Evolutionary conservation across 2,113 vertebrate genomes (phyloP).

Genomic region (Pelecanus crispus): DNA sequence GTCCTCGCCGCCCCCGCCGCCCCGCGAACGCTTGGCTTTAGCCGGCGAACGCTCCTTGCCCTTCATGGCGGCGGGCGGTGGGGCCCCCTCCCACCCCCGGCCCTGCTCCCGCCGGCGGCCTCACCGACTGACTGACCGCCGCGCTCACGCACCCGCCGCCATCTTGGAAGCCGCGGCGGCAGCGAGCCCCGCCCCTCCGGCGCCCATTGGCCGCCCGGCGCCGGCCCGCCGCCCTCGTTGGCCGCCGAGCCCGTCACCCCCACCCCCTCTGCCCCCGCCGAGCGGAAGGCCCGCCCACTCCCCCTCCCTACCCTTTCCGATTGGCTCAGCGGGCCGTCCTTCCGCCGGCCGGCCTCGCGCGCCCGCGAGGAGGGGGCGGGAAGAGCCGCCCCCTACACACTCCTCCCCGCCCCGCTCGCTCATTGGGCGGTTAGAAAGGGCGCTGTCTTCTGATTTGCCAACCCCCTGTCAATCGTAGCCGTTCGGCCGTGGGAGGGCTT

Average conservation of each 20-base stretch:
- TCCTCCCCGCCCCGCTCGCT: background rate
- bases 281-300: fast-evolving
- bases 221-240: background rate
- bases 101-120: conserved; percentile 33
- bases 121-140: conserved; percentile 47
- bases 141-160: conserved; percentile 76
- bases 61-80: conserved; percentile 79
- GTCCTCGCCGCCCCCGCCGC: conserved; percentile 81
- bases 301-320: fast-evolving
- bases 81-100: background rate
- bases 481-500: background rate
- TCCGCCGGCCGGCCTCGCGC: background rate
- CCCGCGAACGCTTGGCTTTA: conserved; percentile 91
- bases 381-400: background rate
- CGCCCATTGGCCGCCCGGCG: background rate
- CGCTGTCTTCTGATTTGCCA: background rate
- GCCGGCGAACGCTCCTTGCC: conserved; percentile 94
- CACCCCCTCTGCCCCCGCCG: background rate
- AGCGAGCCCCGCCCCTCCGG: background rate
- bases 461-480: fast-evolving
- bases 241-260: background rate
- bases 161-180: conserved; percentile 72
- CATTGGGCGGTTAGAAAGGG: conserved; percentile 13
- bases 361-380: background rate
- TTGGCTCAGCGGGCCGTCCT: background rate